phyloP scores from a whole-genome alignment of 1,140 invertebrate genomes.

The Drosophila sulfurigaster region DNA sequence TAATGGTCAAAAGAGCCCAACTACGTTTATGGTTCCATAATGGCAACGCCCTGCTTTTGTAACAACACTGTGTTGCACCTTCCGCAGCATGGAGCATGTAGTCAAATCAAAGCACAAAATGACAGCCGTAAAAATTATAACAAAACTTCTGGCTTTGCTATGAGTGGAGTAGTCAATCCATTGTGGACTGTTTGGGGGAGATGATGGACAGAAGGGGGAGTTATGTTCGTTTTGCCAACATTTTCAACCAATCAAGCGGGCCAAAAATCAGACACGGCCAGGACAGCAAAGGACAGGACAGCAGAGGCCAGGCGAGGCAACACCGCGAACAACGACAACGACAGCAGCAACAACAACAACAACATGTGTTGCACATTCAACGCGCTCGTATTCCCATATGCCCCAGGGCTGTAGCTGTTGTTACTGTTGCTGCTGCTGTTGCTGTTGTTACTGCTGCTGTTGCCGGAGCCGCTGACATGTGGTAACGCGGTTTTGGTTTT shows the following conservation, averaged over 20 bases:
- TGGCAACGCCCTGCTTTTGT: constrained; percentile 36
- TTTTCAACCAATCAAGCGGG: constrained; percentile 74
- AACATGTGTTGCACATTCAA: constrained; percentile 80
- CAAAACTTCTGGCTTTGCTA: constrained; percentile 57
- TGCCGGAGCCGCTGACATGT: constrained; percentile 69
- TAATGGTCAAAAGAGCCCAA: neutral
- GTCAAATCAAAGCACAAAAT: constrained; percentile 70
- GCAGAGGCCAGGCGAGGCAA: constrained; percentile 27
- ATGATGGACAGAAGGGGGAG: neutral
- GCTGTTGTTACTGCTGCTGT: constrained; percentile 12
- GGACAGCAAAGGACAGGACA: constrained; percentile 20
- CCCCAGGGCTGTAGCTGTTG: constrained; percentile 55
- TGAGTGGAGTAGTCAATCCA: neutral
- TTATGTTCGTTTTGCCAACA: constrained; percentile 55
- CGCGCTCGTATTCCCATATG: constrained; percentile 76
- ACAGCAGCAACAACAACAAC: constrained; percentile 45
- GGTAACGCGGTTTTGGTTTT: constrained; percentile 82
- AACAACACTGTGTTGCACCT: constrained; percentile 16
- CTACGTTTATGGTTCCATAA: constrained; percentile 33
- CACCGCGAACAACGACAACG: constrained; percentile 46
- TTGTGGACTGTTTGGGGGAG: neutral
- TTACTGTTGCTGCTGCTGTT: constrained; percentile 24
- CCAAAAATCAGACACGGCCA: constrained; percentile 68
- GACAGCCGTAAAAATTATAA: constrained; percentile 75
- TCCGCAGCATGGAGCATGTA: constrained; percentile 15